Evolutionary conservation across 2,888 invertebrate species (phyloP).

Genomic region (Lumbricus terrestris): DNA sequence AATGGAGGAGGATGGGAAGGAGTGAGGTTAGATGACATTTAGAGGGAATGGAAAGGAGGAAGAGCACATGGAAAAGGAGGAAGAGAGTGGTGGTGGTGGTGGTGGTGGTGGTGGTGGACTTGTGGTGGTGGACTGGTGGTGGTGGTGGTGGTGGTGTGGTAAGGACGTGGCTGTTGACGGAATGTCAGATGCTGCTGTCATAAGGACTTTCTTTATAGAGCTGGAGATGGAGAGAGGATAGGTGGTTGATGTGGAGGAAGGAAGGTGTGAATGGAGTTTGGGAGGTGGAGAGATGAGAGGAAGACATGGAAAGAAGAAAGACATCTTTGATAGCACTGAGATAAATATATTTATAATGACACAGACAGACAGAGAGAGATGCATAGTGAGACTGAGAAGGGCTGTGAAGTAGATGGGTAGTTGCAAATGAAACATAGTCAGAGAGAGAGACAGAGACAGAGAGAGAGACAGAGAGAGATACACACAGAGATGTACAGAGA

Average conservation of each 20-base stretch:
- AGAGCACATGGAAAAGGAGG: background rate
- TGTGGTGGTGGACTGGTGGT: background rate
- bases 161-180: background rate
- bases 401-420: background rate
- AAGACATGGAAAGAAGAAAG: no score
- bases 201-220: background rate
- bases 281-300: background rate
- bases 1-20: background rate
- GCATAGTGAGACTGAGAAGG: background rate
- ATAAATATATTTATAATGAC: background rate
- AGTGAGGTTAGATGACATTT: background rate
- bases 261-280: background rate
- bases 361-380: background rate
- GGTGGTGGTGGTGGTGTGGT: no score
- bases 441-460: background rate
- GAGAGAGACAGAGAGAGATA: background rate
- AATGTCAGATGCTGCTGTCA: background rate
- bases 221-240: background rate
- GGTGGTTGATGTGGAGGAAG: background rate
- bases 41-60: background rate
- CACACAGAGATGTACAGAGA: slow-evolving; percentile 39
- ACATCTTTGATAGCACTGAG: no score
- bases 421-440: no score
- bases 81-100: background rate
- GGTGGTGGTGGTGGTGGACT: background rate